phyloP scores from a whole-genome alignment of 2,113 vertebrate species.

The Albula goreensis region DNA sequence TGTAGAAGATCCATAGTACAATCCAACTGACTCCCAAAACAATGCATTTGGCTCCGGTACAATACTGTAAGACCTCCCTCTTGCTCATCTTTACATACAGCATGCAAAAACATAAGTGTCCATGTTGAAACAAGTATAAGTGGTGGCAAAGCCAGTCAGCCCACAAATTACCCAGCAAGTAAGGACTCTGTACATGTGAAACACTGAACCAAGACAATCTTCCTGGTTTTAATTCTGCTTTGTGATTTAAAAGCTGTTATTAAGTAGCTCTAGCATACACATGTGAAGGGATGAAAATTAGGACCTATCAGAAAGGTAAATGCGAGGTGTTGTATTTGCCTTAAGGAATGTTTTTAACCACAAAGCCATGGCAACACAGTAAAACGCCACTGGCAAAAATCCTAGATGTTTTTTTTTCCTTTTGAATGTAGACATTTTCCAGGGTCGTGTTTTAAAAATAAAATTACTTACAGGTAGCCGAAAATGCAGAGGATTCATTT shows the following conservation, averaged over 20 bases:
- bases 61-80: conserved; percentile 21
- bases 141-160: conserved; percentile 68
- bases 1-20: no score
- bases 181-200: conserved; percentile 34
- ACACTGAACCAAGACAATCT: conserved; percentile 13
- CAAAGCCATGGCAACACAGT: no score
- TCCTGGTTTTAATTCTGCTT: conserved; percentile 41
- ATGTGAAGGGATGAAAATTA: no score
- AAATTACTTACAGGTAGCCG: no score
- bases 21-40: no score
- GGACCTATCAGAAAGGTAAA: no score
- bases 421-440: conserved; percentile 64
- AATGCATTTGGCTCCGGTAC: conserved; percentile 37
- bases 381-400: conserved; percentile 62
- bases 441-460: conserved; percentile 33
- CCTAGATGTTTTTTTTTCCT: conserved; percentile 49
- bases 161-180: conserved; percentile 56
- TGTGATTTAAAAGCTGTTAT: conserved; percentile 9
- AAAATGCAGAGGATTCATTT: no score
- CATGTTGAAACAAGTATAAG: conserved; percentile 63
- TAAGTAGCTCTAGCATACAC: no score
- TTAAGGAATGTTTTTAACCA: no score
- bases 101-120: conserved; percentile 58
- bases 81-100: neutral
- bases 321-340: no score